A percentile compares a stretch with the other conserved stretches of the same genome.
Conservation (phyloP, 2,888 invertebrate species). For the Torymus tubicola region DNA sequence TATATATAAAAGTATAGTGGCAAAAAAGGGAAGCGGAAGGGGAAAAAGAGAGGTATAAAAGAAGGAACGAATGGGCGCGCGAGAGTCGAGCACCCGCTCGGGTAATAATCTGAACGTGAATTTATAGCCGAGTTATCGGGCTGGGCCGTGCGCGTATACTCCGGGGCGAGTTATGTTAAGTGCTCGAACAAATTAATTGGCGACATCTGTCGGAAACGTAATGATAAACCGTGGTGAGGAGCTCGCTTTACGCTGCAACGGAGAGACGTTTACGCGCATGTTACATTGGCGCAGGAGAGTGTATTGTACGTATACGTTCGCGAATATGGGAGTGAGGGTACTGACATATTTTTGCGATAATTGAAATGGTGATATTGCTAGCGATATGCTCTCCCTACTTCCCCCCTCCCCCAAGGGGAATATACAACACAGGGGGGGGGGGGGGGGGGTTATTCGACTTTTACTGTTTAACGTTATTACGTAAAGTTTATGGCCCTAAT, state of each 20-base stretch:
- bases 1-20: not conserved
- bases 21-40: not conserved
- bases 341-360: constrained; percentile 15
- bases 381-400: too few species aligned
- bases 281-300: too few species aligned
- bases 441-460: too few species aligned
- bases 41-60: not conserved
- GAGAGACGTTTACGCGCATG: too few species aligned
- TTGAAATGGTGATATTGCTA: not conserved
- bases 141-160: not conserved
- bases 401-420: too few species aligned
- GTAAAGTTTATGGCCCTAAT: not conserved
- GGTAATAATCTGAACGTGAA: constrained; percentile 50
- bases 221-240: constrained; percentile 61
- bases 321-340: not conserved
- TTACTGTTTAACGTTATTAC: too few species aligned
- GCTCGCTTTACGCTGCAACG: not conserved
- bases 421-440: too few species aligned
- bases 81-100: constrained; percentile 9
- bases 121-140: constrained; percentile 63
- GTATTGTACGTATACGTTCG: too few species aligned
- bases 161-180: constrained; percentile 63
- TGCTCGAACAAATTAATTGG: constrained; percentile 68
- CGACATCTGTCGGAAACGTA: constrained; percentile 64
- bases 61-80: not conserved